phyloP scores from a whole-genome alignment of 2,113 vertebrate species.

The Oncorhynchus keta region DNA sequence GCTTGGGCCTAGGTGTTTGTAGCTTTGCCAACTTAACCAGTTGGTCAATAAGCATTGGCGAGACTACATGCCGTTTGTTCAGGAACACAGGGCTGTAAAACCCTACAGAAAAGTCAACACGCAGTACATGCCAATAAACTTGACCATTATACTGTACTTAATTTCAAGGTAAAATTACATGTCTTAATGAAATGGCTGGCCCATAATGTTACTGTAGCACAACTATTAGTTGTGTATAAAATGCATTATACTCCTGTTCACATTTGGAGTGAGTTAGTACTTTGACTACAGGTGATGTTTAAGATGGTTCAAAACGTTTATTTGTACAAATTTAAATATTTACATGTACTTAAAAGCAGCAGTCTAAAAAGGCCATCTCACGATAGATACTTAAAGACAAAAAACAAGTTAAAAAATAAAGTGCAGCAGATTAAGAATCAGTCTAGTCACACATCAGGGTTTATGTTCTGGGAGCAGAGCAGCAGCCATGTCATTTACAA shows the following conservation, averaged over 20 bases:
- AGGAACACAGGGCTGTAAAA: too few relatives aligned
- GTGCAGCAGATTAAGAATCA: slow-evolving; percentile 42
- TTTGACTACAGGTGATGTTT: not conserved
- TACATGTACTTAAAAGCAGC: not conserved
- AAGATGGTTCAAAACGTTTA: not conserved
- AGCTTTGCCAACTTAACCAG: too few relatives aligned
- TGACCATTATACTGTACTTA: not conserved
- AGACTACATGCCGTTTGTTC: not conserved
- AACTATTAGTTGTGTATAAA: not conserved
- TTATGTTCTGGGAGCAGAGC: slow-evolving; percentile 42
- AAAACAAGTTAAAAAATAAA: slow-evolving; percentile 43
- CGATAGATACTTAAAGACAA: too few relatives aligned
- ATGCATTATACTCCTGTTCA: not conserved
- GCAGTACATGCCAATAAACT: not conserved
- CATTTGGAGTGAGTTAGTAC: not conserved
- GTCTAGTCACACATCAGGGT: too few relatives aligned
- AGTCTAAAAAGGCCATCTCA: not conserved
- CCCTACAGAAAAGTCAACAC: not conserved
- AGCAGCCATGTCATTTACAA: slow-evolving; percentile 75
- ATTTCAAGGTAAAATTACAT: not conserved
- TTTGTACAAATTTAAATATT: slow-evolving; percentile 1
- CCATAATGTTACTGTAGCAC: slow-evolving; percentile 58
- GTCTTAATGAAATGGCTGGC: slow-evolving; percentile 74
- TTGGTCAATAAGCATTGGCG: too few relatives aligned
- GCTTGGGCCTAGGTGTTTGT: too few relatives aligned